Base-by-base conservation (phyloP, 2,888 invertebrate genomes). In the Oxytorus armatus region DNA sequence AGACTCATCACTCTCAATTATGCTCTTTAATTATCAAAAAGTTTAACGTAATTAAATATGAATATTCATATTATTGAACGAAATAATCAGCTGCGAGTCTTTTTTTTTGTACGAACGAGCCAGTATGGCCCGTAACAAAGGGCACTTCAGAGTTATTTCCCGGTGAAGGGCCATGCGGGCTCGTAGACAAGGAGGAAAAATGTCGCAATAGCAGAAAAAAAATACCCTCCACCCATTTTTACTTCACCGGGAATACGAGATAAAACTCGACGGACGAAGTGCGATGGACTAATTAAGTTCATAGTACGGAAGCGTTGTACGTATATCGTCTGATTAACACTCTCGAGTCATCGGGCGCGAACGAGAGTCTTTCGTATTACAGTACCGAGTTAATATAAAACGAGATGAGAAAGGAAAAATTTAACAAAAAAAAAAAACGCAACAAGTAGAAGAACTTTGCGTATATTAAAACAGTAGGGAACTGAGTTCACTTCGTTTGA, bases 231-330 rank as follows among this genome's bases (percentile, higher is more conserved):
- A 23, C 25, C 33, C 14, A 7, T 21, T 39, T 59, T 59, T 59
- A 7, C 44, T 4, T 25, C 14, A n/a, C 1, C 16, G 36, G 16
- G 23, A 53, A 53, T 69, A 49, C 53, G 42, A 44, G 53, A 61
- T 63, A 25, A 23, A 63, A 69, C 21, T 63, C 44, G 21, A 53
- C 53, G 44, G 16, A 63, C 66, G 49, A 55, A 55, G 55, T 47
- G 21, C 39, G 29, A 79, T 57, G 63, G n/a, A 63, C 74, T 74
- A 69, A 74, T 74, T 69, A 69, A 79, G 65, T 73, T 18, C 42
- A 47, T 21, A 68, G 39, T 42, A 21, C 53, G 39, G 8, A 47
- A 33, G 61, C 36, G 61, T 25, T 36, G 59, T 23, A 53, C 47
- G 61, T 69, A 25, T 69, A 69, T 69, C 21, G 39, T 49, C 63